Evolutionary conservation across 2,888 invertebrate species (phyloP).

Genomic region (Drosophila eohydei): DNA sequence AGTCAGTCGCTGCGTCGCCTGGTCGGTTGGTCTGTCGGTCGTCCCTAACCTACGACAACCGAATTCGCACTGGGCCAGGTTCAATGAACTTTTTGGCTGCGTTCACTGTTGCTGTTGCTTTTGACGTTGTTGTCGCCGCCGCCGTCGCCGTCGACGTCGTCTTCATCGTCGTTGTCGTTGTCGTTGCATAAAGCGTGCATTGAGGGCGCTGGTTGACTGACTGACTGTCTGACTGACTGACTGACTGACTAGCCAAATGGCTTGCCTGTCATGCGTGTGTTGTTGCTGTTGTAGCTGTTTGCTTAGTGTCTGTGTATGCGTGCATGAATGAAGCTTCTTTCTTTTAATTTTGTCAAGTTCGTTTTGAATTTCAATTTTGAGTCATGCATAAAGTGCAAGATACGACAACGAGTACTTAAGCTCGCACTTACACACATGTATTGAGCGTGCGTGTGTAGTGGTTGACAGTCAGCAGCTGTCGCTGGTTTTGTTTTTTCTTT

Average conservation of each 20-base stretch:
- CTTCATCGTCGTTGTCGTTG: slow-evolving; percentile 41
- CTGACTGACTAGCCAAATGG: slow-evolving; percentile 52
- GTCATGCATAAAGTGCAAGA: slow-evolving; percentile 74
- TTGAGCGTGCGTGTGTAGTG: not conserved
- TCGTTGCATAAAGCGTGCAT: slow-evolving; percentile 75
- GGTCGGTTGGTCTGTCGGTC: slow-evolving; percentile 55
- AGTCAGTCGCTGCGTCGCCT: slow-evolving; percentile 33
- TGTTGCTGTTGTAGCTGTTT: slow-evolving; percentile 43
- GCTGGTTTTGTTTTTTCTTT: slow-evolving; percentile 34
- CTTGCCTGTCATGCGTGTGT: slow-evolving; percentile 67
- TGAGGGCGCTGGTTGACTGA: slow-evolving; percentile 74
- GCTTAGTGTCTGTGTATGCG: slow-evolving; percentile 63
- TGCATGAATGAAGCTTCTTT: slow-evolving; percentile 81
- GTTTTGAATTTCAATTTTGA: slow-evolving; percentile 81
- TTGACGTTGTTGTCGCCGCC: slow-evolving; percentile 38
- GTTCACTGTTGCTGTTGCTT: slow-evolving; percentile 51
- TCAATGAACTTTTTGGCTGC: slow-evolving; percentile 81
- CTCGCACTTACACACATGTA: slow-evolving; percentile 33
- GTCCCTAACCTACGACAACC: slow-evolving; percentile 80
- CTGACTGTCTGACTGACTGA: slow-evolving; percentile 30
- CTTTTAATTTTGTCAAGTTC: slow-evolving; percentile 81
- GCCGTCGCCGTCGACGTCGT: slow-evolving; percentile 37
- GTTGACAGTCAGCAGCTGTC: slow-evolving; percentile 65
- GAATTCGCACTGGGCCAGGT: slow-evolving; percentile 80
- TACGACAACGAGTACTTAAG: slow-evolving; percentile 64